Base-by-base conservation (phyloP, 2,113 vertebrate genomes). In the Corythornis madagascariensis region DNA sequence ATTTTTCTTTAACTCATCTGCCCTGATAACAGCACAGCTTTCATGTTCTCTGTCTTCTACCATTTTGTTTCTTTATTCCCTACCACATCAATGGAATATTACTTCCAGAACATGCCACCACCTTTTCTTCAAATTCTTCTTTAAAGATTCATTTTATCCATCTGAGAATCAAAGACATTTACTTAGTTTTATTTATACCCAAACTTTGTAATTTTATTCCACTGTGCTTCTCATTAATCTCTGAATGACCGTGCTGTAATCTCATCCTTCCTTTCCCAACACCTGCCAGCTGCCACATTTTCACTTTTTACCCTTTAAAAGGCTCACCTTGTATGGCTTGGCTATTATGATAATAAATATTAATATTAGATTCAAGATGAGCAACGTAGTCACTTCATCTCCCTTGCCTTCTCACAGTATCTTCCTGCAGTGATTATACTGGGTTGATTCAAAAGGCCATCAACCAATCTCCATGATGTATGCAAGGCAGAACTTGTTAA, bases 231-330 rank as follows among this genome's bases (percentile, higher is more conserved):
- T 92, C 94, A 87, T 94, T 96, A 95, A 95, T 96, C 86, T 96
- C 87, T 85, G 86, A 94, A 93, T 92, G 92, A 94, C 89, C 24
- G 75, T 86, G 74, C 86, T 83, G 89, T 96, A 95, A 96, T 96
- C 92, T 96, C 89, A 93, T 93, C 64, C 95, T 94, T 95, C 89
- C 92, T 94, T 93, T 93, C 91, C 89, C 89, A 95, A 89, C 78
- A 94, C 85, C 92, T 95, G 92, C 95, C 92, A 94, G 89, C 89
- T 94, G 95, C 82, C 83, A 93, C 89, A 91, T 95, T 94, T 94
- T 92, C 92, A 96, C 86, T 90, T 95, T 91, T 93, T 95, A 96
- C 94, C 96, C 96, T 96, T 95, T 96, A 95, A 91, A 95, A 96
- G 76, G 92, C 92, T 96, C 93, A 95, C 90, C 88, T 94, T 84